A percentile compares a stretch with the other conserved stretches of the same genome.
Evolutionary conservation across 1,140 invertebrate species (phyloP).

Genomic region (Lethrus apterus): DNA sequence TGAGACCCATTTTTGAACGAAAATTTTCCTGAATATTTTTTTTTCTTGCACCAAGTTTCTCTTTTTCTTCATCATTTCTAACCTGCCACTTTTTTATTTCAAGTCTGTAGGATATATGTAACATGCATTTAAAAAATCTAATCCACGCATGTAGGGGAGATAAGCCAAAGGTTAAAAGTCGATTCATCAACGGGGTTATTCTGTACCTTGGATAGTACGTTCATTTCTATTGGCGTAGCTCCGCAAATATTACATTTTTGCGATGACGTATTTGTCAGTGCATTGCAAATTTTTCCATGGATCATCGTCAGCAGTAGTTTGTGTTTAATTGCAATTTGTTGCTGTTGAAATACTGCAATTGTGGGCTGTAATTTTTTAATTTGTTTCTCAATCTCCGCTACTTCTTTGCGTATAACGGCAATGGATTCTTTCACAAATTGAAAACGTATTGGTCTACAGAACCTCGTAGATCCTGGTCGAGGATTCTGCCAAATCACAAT

Average conservation of each 20-base stretch:
- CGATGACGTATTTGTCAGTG: constrained; percentile 20
- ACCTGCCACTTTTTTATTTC: constrained; percentile 30
- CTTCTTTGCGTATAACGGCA: too few relatives aligned
- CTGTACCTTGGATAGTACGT: constrained; percentile 21
- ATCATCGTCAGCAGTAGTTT: constrained; percentile 1
- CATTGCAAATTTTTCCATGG: background rate
- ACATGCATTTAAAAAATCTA: constrained; percentile 36
- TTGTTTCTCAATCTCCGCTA: too few relatives aligned
- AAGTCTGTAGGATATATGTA: constrained; percentile 37
- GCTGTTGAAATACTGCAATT: too few relatives aligned
- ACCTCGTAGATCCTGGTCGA: too few relatives aligned
- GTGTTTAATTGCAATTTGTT: background rate
- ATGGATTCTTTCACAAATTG: too few relatives aligned
- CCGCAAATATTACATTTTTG: constrained; percentile 37
- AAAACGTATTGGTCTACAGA: too few relatives aligned
- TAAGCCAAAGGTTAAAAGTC: constrained; percentile 31
- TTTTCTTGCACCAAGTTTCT: background rate
- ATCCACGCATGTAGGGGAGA: constrained; percentile 38
- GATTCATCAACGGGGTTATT: constrained; percentile 20
- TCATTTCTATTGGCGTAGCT: constrained; percentile 32
- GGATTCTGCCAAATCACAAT: too few relatives aligned
- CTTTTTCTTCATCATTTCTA: constrained; percentile 27
- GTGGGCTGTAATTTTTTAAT: too few relatives aligned
- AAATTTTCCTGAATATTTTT: too few relatives aligned
- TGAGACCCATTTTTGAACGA: constrained; percentile 25